A percentile compares a stretch with the other conserved stretches of the same genome.
Conservation (phyloP, 2,888 invertebrate species). For the Luperina nickerlii region DNA sequence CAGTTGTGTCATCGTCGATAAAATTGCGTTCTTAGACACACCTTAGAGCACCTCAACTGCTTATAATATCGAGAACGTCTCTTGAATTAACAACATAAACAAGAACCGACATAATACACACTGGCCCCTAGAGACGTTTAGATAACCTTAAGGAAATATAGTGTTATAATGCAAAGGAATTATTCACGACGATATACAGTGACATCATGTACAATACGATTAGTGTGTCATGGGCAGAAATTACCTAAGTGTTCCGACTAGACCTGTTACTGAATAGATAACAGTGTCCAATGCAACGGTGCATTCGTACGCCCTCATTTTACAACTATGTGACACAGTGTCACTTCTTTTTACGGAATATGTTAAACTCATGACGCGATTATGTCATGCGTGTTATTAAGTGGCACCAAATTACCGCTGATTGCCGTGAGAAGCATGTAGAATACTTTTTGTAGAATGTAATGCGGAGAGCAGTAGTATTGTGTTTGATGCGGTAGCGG, state of each 20-base stretch:
- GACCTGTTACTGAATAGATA: slow-evolving; percentile 53
- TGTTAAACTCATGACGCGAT: slow-evolving; percentile 48
- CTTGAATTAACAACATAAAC: slow-evolving; percentile 50
- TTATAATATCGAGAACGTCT: slow-evolving; percentile 39
- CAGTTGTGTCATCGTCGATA: slow-evolving; percentile 12
- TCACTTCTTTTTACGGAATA: slow-evolving; percentile 34
- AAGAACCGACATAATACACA: slow-evolving; percentile 33
- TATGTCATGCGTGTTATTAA: slow-evolving; percentile 63
- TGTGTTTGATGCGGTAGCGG: slow-evolving; percentile 38
- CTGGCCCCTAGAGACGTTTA: slow-evolving; percentile 54
- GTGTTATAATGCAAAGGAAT: slow-evolving; percentile 53
- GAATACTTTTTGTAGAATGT: slow-evolving; percentile 49
- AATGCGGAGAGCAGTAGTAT: slow-evolving; percentile 36
- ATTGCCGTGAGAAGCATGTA: slow-evolving; percentile 64
- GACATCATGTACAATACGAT: slow-evolving; percentile 71
- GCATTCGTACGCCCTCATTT: slow-evolving; percentile 54
- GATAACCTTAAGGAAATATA: slow-evolving; percentile 64
- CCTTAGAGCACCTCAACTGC: slow-evolving; percentile 29
- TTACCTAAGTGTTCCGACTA: slow-evolving; percentile 57
- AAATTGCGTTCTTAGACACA: slow-evolving; percentile 17
- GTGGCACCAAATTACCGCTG: slow-evolving; percentile 59
- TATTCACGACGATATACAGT: slow-evolving; percentile 62
- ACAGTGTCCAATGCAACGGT: slow-evolving; percentile 55
- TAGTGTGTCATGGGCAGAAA: slow-evolving; percentile 72
- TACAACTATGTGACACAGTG: slow-evolving; percentile 46